Evolutionary conservation across 1,140 invertebrate genomes (phyloP).

Genomic region (Nasonia giraulti): DNA sequence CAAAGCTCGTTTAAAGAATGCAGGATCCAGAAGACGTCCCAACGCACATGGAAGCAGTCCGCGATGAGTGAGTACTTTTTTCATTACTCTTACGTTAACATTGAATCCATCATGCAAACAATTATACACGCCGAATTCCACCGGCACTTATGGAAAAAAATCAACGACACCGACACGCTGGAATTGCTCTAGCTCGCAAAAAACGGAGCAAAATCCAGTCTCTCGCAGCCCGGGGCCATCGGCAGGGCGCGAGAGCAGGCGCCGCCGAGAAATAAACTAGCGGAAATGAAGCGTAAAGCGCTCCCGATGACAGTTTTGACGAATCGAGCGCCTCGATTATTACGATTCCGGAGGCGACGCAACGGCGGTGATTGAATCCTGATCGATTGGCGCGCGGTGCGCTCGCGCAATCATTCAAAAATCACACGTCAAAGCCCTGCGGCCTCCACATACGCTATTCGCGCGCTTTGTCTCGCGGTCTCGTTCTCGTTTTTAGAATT

Average conservation of each 20-base stretch:
- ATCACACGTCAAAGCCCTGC: slow-evolving; percentile 22
- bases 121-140: too few relatives aligned
- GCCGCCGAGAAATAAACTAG: slow-evolving; percentile 25
- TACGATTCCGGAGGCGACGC: slow-evolving; percentile 16
- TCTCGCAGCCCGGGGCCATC: not conserved
- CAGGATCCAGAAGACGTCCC: too few relatives aligned
- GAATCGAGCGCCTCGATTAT: slow-evolving; percentile 45
- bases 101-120: too few relatives aligned
- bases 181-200: not conserved
- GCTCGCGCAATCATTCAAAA: slow-evolving; percentile 40
- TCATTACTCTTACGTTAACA: too few relatives aligned
- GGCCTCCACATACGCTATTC: not conserved
- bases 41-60: too few relatives aligned
- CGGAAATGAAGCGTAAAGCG: slow-evolving; percentile 23
- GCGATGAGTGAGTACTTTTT: too few relatives aligned
- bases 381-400: slow-evolving; percentile 33
- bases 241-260: not conserved
- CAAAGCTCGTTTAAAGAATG: too few relatives aligned
- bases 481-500: not conserved
- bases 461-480: not conserved
- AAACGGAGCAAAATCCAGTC: not conserved
- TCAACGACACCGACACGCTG: too few relatives aligned
- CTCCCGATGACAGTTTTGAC: slow-evolving; percentile 46
- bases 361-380: slow-evolving; percentile 43
- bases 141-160: too few relatives aligned